Percentiles rank a stretch among this genome's conserved stretches.
phyloP scores from a whole-genome alignment of 2,113 vertebrate species.

The human (Homo sapiens) region DNA sequence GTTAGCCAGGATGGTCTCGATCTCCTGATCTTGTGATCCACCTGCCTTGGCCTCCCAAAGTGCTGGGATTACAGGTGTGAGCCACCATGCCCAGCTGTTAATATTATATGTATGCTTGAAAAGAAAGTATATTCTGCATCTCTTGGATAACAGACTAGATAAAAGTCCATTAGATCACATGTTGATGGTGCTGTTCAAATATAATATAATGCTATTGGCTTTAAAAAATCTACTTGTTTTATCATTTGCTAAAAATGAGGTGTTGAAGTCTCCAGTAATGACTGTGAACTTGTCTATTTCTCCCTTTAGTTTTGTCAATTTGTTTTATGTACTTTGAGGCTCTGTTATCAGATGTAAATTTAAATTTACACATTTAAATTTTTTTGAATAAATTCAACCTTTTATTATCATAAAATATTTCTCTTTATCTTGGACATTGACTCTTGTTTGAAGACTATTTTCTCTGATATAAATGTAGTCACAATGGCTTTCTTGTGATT shows the following conservation, averaged over 20 bases:
- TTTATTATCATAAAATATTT: background rate
- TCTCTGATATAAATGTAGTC: background rate
- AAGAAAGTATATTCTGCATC: background rate
- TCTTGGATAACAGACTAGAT: background rate
- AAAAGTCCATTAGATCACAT: background rate
- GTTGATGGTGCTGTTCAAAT: background rate
- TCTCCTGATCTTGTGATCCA: no score
- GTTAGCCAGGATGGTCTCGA: no score
- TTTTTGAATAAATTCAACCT: background rate
- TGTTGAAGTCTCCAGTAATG: background rate
- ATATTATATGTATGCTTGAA: background rate
- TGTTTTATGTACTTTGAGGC: constrained; percentile 20
- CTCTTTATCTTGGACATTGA: background rate
- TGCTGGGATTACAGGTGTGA: no score
- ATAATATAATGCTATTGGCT: background rate
- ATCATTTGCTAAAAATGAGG: background rate
- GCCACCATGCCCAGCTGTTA: background rate
- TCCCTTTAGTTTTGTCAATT: background rate
- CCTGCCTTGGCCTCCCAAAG: no score
- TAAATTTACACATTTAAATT: background rate
- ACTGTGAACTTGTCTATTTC: background rate
- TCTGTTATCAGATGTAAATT: background rate
- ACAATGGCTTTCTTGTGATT: background rate
- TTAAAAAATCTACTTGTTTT: background rate
- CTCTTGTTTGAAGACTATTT: background rate